Evolutionary conservation across 2,797 vertebrate species (phyloP).

Genomic region (Neomorphus geoffroyi): DNA sequence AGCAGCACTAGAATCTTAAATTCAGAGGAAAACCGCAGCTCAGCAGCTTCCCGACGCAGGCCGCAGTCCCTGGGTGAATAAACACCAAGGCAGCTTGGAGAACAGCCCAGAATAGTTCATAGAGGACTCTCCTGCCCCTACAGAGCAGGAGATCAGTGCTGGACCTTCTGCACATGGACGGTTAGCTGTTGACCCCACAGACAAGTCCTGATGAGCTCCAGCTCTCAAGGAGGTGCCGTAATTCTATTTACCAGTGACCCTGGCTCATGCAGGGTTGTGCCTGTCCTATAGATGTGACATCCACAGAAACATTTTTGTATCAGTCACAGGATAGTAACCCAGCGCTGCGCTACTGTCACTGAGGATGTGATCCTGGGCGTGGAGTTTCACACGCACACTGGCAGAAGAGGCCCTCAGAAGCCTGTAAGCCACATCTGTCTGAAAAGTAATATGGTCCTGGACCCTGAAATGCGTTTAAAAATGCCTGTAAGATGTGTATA

Average conservation of each 20-base stretch:
- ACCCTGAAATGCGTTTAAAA: neutral
- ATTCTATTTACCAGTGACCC: rapidly evolving
- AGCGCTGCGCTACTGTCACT: neutral
- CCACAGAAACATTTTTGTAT: neutral
- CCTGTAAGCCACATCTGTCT: neutral
- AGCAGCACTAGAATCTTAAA: neutral
- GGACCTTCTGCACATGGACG: neutral
- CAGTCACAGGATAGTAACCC: rapidly evolving
- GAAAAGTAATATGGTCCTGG: neutral
- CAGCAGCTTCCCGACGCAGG: neutral
- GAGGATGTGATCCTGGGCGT: neutral
- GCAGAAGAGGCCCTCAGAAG: neutral
- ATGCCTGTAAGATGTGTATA: neutral
- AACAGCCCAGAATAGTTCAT: neutral
- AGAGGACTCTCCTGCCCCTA: neutral
- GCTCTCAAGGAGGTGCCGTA: rapidly evolving
- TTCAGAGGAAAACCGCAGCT: neutral
- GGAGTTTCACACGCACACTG: neutral
- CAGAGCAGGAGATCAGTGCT: neutral
- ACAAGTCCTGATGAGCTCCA: neutral
- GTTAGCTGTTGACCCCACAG: neutral
- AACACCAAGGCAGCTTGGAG: neutral
- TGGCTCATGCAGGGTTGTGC: rapidly evolving
- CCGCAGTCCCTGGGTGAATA: neutral
- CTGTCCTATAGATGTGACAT: neutral